Base-by-base conservation (phyloP, 37 sponge, comb jelly and placozoan species). In the Hormiphora californensis region DNA sequence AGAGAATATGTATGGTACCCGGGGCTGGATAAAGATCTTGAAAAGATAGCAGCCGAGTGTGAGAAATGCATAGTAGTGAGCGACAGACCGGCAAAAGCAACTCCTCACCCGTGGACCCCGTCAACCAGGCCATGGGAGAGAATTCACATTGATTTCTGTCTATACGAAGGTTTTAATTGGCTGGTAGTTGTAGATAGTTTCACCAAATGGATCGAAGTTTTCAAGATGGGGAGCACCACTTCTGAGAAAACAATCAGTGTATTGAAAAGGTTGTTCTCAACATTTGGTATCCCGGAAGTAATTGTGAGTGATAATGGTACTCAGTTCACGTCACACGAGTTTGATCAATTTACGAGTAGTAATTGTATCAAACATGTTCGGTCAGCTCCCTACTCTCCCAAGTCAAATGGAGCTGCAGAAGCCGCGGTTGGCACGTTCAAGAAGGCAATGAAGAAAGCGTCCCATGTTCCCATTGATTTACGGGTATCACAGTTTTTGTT, bases 261-360 rank as follows among this genome's bases (percentile, higher is more conserved):
- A 40, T 54, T 90, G 19, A 54, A 88, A 51, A 27, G 22, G 0
- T 46, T 86, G 55, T 90, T 90, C 39, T 8, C 85, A 0, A 59
- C 67, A 1, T 41, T 55, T 27, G 91, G 91, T 21, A 27, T 88
- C 15, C 91, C 91, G 0, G 59, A 85, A 34, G 55, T 85, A 28
- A 22, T 86, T 37, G 91, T 91, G 15, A 86, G 86, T 0, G 89
- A 91, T 68, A 91, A 91, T 49, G 91, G 63, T 30, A 1, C 91
- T 12, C 49, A 39, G 8, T 86, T 88, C 33, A 35, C 37, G 25
- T 88, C 86, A 39, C 49, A 36, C 43, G 88, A 88, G 32, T 89
- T 89, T 31, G 40, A 87, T 43, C 4, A 33, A 2, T 89, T 89
- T 31, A 30, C 51, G 73, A 0, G 32, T 31, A 28, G 19, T 40